Percentiles rank a stretch among this genome's conserved stretches.
phyloP scores from a whole-genome alignment of 2,797 vertebrate species.

The Lutjanus campechanus region DNA sequence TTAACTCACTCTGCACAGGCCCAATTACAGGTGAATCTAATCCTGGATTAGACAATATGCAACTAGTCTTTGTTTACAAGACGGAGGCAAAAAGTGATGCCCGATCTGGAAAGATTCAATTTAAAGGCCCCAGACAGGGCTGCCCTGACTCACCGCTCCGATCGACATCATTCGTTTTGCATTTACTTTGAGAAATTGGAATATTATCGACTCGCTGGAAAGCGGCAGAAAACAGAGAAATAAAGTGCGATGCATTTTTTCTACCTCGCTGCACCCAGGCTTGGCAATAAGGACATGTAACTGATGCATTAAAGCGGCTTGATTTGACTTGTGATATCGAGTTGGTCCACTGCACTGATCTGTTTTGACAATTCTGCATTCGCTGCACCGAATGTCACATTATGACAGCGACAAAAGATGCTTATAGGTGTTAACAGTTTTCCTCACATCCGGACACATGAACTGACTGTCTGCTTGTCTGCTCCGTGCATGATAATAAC shows the following conservation, averaged over 20 bases:
- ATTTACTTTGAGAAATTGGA: constrained; percentile 77
- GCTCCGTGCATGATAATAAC: not conserved
- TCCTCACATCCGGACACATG: constrained; percentile 51
- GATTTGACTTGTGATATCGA: constrained; percentile 63
- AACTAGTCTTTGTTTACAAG: constrained; percentile 77
- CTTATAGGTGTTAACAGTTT: constrained; percentile 41
- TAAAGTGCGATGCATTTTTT: constrained; percentile 48
- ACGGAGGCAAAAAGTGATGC: constrained; percentile 50
- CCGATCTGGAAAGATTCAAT: constrained; percentile 78
- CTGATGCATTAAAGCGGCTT: constrained; percentile 48
- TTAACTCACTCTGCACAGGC: constrained; percentile 64
- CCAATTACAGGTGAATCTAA: constrained; percentile 78
- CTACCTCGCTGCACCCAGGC: constrained; percentile 35
- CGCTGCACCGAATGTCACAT: constrained; percentile 41
- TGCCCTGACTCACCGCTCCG: constrained; percentile 60
- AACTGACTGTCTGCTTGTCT: constrained; percentile 9
- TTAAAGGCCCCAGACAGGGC: constrained; percentile 60
- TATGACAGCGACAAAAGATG: constrained; percentile 44
- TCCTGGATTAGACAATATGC: constrained; percentile 76
- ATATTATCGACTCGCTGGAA: constrained; percentile 75
- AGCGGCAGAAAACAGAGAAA: constrained; percentile 56
- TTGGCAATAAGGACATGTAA: constrained; percentile 51
- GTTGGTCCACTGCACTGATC: constrained; percentile 57
- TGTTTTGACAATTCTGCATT: constrained; percentile 54
- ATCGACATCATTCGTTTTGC: constrained; percentile 76